Base-by-base conservation (phyloP, 1,140 invertebrate genomes). In the Rhyzopertha dominica region DNA sequence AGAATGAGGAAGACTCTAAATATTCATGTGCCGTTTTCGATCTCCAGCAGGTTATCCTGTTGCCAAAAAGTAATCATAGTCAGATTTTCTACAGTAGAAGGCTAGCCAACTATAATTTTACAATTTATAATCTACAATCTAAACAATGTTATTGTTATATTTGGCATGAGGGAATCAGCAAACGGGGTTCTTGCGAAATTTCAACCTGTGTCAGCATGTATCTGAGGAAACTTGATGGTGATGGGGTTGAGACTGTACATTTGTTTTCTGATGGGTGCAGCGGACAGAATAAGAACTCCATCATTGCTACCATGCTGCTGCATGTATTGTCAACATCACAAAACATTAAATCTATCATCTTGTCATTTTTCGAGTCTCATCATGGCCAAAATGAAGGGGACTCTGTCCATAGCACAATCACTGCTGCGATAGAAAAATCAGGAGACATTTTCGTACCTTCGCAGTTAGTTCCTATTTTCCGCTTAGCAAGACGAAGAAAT, bases 1-100 rank as follows among this genome's bases (percentile, higher is more conserved):
- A 38, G 30, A n/a, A 31, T 41, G 34, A 41, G 1, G 2, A 44
- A 44, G 12, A 44, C 23, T 25, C 36, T 41, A 22, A 36, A 24
- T 23, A n/a, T 13, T 2, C 24, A 17, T 41, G 43, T 41, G 35
- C 9, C 5, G 19, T 13, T 4, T 47, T 47, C 18, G 36, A 47
- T 24, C 18, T 40, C n/a, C 44, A 47, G 12, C 36, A 40, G 13
- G 44, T 47, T 19, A 41, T 47, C 16, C 32, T 40, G 12, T 17
- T 47, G 9, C 44, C 44, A 9, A 19, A 22, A 7, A 26, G 26
- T 16, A 47, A 47, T 20, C 36, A 40, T 16, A 24, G 35, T 20
- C 25, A 25, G 10, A 2, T 42, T 1, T 43, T 47, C 37, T 47
- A 47, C 19, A 47, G 31, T 31, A 47, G 25, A n/a, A 10, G 31